Conservation (phyloP, 2,113 vertebrate species). For the Colistium nudipinnis region DNA sequence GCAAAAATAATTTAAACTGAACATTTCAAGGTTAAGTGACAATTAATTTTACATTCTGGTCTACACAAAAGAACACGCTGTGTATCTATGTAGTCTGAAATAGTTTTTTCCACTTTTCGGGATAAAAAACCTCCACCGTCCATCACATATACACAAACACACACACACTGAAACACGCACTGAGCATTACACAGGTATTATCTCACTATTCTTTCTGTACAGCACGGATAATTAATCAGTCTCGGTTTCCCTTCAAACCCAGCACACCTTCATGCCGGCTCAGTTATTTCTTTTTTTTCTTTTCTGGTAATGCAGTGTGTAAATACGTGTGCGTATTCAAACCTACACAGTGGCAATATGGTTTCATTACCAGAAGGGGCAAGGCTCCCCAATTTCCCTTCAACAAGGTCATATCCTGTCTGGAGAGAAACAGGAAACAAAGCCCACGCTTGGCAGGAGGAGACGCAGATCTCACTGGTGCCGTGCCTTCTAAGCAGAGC, state of each 20-base stretch:
- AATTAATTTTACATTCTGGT: no score
- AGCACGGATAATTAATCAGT: constrained; percentile 41
- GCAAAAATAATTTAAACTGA: no score
- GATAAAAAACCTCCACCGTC: constrained; percentile 2
- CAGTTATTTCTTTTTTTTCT: constrained; percentile 20
- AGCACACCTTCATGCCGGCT: constrained; percentile 40
- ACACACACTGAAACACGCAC: not conserved
- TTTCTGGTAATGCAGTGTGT: constrained; percentile 27
- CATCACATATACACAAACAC: not conserved
- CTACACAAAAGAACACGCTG: no score
- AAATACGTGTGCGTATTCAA: constrained; percentile 37
- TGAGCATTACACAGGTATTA: constrained; percentile 32
- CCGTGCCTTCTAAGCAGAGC: constrained; percentile 35
- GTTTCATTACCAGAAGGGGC: constrained; percentile 44
- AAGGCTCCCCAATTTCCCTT: constrained; percentile 37
- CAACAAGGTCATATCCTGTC: constrained; percentile 64
- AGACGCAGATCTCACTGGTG: constrained; percentile 36
- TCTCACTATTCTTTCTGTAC: constrained; percentile 31
- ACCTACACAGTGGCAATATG: constrained; percentile 44
- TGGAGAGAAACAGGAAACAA: constrained; percentile 49
- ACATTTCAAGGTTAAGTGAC: no score
- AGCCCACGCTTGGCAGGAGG: constrained; percentile 6
- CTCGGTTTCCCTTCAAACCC: constrained; percentile 45
- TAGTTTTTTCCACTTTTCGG: not conserved
- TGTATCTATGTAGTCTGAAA: not conserved